Evolutionary conservation across 2,888 invertebrate genomes (phyloP).

Genomic region (Asteroscopus sphinx): DNA sequence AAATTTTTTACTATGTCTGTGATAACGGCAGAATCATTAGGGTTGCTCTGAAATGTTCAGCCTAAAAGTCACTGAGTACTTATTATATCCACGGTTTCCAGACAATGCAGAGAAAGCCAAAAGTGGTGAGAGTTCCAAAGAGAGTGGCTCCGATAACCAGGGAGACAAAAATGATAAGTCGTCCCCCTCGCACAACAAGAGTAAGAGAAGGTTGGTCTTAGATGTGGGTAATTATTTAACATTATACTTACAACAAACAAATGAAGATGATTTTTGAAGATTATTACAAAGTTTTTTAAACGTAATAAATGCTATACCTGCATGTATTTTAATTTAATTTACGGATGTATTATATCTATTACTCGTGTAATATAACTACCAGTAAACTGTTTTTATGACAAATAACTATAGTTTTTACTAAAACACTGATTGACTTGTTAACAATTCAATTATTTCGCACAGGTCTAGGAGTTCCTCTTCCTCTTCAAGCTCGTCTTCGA

Average conservation of each 20-base stretch:
- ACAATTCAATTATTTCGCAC: slow-evolving; percentile 14
- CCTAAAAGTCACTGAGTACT: too few relatives aligned
- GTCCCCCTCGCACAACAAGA: slow-evolving; percentile 70
- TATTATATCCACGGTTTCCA: slow-evolving; percentile 49
- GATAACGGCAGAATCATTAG: too few relatives aligned
- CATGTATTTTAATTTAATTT: too few relatives aligned
- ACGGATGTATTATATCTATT: too few relatives aligned
- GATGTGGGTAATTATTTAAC: slow-evolving; percentile 56
- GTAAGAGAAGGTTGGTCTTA: slow-evolving; percentile 78
- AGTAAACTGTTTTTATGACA: too few relatives aligned
- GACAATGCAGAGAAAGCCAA: slow-evolving; percentile 73
- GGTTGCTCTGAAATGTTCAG: too few relatives aligned
- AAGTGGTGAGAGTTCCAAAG: slow-evolving; percentile 73
- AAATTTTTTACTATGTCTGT: too few relatives aligned
- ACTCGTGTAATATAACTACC: too few relatives aligned
- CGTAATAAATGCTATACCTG: too few relatives aligned
- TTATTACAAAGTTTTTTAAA: too few relatives aligned
- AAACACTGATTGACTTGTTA: background rate
- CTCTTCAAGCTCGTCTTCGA: slow-evolving; percentile 84
- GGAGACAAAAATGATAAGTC: slow-evolving; percentile 74
- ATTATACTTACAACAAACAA: background rate
- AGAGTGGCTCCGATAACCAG: slow-evolving; percentile 58
- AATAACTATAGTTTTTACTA: too few relatives aligned
- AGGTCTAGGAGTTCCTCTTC: slow-evolving; percentile 85
- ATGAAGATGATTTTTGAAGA: too few relatives aligned